Evolutionary conservation across 2,888 invertebrate genomes (phyloP), one percentile per base, ranked within the genome.

Genomic region (Cerceris rybyensis): DNA sequence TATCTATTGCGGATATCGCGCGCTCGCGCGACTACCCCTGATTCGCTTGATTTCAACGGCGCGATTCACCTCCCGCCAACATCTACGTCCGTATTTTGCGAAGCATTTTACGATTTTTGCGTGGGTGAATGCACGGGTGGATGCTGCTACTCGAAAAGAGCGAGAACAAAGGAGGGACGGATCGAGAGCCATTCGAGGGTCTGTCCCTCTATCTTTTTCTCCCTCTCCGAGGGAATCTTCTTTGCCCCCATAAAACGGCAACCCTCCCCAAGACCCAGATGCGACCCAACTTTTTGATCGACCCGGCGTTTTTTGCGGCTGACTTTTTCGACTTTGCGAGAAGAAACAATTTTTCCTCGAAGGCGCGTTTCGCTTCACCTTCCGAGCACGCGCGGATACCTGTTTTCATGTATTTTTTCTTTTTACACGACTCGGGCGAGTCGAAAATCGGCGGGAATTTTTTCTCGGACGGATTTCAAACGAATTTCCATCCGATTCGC

Each of bases 101-200:
- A 58, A 64, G 67, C 66, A 83, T 84, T 84, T 87, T 87, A 77
- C 73, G 75, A 82, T 85, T 85, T 85, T 85, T 85, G 85, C 86
- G 78, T 84, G 88, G 80, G 75, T 87, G 85, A 80, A 86, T 86
- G 85, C 80, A 80, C 84, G 79, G 82, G 65, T 87, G 88, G 80
- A 84, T 86, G 86, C 85, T 85, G 85, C 83, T 79, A 66, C 57
- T 65, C 66, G 59, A 69, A 70, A 50, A 28, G 63, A 57, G 60
- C 59, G 49, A 52, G 61, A 67, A 57, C 52, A 50, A 57, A 64
- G 66, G 67, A 66, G 68, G 52, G 57, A 61, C 61, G 59, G 68
- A 50, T 63, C 64, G 28, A 28, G 28, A 28, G 28, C 28, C 57
- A 49, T 57, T 57, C 50, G 28, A 28, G 28, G 28, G 28, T 61